A percentile compares a stretch with the other conserved stretches of the same genome.
phyloP scores from a whole-genome alignment of 1,140 invertebrate species.

The Helicoverpa armigera region DNA sequence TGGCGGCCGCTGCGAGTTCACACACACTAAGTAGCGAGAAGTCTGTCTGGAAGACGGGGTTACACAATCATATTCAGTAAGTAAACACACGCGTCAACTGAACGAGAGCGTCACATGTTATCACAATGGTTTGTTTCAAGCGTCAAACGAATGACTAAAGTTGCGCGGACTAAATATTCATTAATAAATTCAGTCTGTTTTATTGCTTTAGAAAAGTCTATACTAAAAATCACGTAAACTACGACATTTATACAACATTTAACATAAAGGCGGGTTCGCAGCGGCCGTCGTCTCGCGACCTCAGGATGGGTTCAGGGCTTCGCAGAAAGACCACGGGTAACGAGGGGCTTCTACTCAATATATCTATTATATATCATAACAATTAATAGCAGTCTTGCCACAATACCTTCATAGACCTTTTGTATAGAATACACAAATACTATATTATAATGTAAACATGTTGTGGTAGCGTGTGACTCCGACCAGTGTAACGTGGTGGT shows the following conservation, averaged over 20 bases:
- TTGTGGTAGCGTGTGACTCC: constrained; percentile 11
- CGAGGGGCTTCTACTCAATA: constrained; percentile 35
- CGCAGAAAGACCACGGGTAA: constrained; percentile 44
- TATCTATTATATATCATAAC: constrained; percentile 45
- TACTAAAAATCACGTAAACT: constrained; percentile 14
- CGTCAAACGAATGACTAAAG: not conserved
- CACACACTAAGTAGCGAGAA: not conserved
- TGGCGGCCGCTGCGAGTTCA: constrained; percentile 3
- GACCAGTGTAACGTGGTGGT: constrained; percentile 12
- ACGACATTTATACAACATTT: constrained; percentile 36
- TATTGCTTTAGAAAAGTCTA: constrained; percentile 40
- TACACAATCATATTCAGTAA: constrained; percentile 1
- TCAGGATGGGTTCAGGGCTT: constrained; percentile 43
- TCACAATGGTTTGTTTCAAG: constrained; percentile 7
- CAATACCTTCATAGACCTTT: constrained; percentile 38
- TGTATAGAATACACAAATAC: constrained; percentile 30
- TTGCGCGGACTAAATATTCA: not conserved
- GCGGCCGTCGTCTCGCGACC: constrained; percentile 26
- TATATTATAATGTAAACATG: constrained; percentile 44
- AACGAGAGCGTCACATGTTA: not conserved
- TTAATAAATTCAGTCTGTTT: constrained; percentile 34
- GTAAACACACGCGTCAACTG: not conserved
- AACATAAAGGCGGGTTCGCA: constrained; percentile 35
- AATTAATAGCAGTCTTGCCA: constrained; percentile 47
- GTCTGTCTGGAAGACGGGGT: constrained; percentile 35